These are phyloP conservation scores for Pao palembangensis DNA, from an alignment of 2,113 vertebrate species.

Conservation along the genomic window DNA sequence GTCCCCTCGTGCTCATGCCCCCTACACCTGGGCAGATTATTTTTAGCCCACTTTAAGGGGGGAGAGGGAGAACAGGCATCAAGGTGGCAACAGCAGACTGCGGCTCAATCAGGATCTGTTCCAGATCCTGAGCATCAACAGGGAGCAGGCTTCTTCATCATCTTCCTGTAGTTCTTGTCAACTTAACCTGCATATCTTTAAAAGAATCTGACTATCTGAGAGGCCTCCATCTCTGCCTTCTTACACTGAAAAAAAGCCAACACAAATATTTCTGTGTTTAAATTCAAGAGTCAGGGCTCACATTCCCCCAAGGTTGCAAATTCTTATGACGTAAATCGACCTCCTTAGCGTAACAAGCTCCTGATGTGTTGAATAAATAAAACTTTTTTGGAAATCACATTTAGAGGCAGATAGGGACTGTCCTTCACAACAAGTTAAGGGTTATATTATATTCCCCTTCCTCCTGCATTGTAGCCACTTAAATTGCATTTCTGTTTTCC, in stretches of 20 bases:
- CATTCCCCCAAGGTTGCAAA: slow-evolving; percentile 32
- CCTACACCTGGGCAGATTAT: slow-evolving; percentile 70
- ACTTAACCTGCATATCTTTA: slow-evolving; percentile 5
- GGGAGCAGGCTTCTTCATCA: not conserved
- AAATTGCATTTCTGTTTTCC: too few species aligned
- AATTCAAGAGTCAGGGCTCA: slow-evolving; percentile 1
- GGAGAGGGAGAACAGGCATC: slow-evolving; percentile 46
- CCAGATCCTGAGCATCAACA: slow-evolving; percentile 4
- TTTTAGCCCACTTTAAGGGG: slow-evolving; percentile 66
- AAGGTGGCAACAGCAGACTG: slow-evolving; percentile 44
- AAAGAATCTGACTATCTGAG: not conserved
- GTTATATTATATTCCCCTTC: too few species aligned
- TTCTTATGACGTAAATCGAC: slow-evolving; percentile 32
- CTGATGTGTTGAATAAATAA: slow-evolving; percentile 28
- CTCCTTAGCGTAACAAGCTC: slow-evolving; percentile 46
- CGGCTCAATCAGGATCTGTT: slow-evolving; percentile 29
- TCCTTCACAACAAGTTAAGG: too few species aligned
- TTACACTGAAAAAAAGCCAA: slow-evolving; percentile 13
- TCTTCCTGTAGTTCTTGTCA: not conserved
- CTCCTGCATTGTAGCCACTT: too few species aligned
- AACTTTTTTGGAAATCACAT: not conserved
- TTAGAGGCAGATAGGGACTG: too few species aligned
- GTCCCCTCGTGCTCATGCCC: slow-evolving; percentile 60
- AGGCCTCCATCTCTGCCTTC: not conserved
- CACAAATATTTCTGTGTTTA: slow-evolving; percentile 39